Evolutionary conservation across 1,140 invertebrate species (phyloP), one percentile per base, ranked within the genome.

Genomic region (Stenopsyche tienmushanensis): DNA sequence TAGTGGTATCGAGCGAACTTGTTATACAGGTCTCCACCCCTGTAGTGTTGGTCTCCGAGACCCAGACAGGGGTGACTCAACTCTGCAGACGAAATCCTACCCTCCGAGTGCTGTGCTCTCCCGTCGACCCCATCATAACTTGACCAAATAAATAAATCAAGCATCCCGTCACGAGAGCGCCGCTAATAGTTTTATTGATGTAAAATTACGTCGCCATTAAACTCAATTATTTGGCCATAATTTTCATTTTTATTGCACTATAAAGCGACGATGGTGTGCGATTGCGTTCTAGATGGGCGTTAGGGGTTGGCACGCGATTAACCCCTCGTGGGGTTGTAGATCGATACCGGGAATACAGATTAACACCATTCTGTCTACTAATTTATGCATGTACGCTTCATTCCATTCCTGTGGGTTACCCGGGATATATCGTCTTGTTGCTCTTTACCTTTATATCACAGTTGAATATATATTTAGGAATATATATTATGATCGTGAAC

Each of bases 141-240:
- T 53, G 50, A 53, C 2, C 39, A 20, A 23, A 20, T 21, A 44
- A 64, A 62, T 65, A 69, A 69, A 69, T 69, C 66, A 69, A 34
- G 52, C 49, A 57, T 41, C 45, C 24, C 26, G 49, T 53, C 60
- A 23, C 55, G 44, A 41, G 52, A 26, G 25, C 39, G 29, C 50
- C 25, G 26, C 57, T 69, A 65, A 69, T 69, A 69, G 66, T 69
- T 69, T 69, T 69, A 69, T 69, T 69, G 62, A 57, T 62, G 66
- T 69, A 44, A 62, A 65, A 69, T 69, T 69, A 69, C 58, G 23
- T 25, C 62, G 57, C 25, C 52, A 60, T 65, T 65, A 62, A 54
- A 62, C 66, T 62, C 63, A 64, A 69, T 69, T 69, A 69, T 62
- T 62, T 29, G 20, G 50, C 66, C 55, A 65, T 69, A 65, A 64